Base-by-base conservation (phyloP, 2,797 vertebrate genomes). In the Periophthalmus magnuspinnatus region DNA sequence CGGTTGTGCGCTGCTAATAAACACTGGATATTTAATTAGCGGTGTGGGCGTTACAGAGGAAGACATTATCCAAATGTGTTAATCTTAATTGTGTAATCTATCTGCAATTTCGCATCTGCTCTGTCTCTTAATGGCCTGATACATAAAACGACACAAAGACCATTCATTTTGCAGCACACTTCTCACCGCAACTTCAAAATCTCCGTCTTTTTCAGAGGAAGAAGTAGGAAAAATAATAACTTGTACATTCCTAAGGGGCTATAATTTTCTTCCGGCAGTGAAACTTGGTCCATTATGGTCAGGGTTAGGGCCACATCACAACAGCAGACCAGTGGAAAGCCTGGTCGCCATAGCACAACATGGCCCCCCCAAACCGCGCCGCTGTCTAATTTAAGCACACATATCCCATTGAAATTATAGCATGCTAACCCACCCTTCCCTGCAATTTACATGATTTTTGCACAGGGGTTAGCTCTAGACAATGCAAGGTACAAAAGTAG, bases 231-330 rank as follows among this genome's bases (percentile, higher is more conserved):
- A 93, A 93, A 93, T 93, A 94, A 93, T 92, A 94, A 93, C 90
- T 91, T 87, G 81, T 85, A 88, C 92, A 94, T 94, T 94, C 92
- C 92, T 90, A 88, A 88, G 93, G 90, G 91, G 92, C 93, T 94
- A 88, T 94, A 94, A 94, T 94, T 94, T 94, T 93, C 89, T 93
- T 94, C 92, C 92, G 91, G 91, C 88, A 82, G 91, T 90, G 89
- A 89, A 92, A 92, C 91, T 84, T 92, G 91, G 87, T 93, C 92
- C 92, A 92, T 94, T 93, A 93, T 94, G 93, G 93, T 94, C 89
- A 91, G 92, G 93, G 92, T 93, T 93, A 93, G 89, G 90, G 91
- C 93, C 93, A 94, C 93, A 94, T 94, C 92, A 92, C 83, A 94
- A 87, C 83, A 79, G 68, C 84, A 81, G 67, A 93, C 88, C 90